Conservation (phyloP, 2,888 invertebrate genomes). For the Podabrus alpinus region DNA sequence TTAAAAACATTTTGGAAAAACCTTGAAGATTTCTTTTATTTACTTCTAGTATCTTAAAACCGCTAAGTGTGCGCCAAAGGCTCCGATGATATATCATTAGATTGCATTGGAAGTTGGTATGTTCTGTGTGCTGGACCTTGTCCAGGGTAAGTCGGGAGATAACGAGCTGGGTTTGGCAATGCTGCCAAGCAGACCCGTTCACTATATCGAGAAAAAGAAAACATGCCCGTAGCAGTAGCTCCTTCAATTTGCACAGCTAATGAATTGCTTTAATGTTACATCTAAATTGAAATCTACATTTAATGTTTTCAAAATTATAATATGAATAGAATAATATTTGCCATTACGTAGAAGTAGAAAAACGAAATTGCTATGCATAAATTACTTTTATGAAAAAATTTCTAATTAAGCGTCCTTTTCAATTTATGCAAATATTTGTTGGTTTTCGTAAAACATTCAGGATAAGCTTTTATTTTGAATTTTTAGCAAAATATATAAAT, state of each 20-base stretch:
- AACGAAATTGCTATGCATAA: neutral
- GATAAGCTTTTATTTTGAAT: neutral
- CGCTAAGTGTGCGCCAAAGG: constrained; percentile 11
- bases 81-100: constrained; percentile 38
- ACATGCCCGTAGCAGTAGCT: constrained; percentile 20
- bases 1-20: constrained; percentile 3
- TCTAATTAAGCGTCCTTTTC: neutral
- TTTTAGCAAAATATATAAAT: neutral
- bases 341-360: neutral
- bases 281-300: neutral
- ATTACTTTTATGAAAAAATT: neutral
- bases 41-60: constrained; percentile 4
- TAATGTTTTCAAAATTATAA: neutral
- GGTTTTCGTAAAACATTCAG: neutral
- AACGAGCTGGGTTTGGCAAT: constrained; percentile 36
- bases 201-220: constrained; percentile 9
- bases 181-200: constrained; percentile 20
- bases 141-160: constrained; percentile 38
- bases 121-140: constrained; percentile 37
- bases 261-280: neutral
- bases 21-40: constrained; percentile 7
- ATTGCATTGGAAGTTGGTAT: constrained; percentile 31
- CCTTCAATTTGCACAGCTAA: constrained; percentile 9
- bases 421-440: neutral
- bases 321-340: neutral